Evolutionary conservation across 1,140 invertebrate genomes (phyloP).

Genomic region (Drosophila sproati): DNA sequence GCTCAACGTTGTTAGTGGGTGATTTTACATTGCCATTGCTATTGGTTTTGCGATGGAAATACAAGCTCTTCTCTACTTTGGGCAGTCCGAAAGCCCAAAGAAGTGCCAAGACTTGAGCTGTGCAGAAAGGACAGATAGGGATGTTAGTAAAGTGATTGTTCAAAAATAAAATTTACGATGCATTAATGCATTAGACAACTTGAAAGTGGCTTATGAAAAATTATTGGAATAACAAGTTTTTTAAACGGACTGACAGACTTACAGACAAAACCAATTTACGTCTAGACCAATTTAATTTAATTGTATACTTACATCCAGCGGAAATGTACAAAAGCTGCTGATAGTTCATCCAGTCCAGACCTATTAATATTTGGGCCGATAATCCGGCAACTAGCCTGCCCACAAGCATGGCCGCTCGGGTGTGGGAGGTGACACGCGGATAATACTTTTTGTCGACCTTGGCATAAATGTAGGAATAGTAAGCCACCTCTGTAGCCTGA

Average conservation of each 20-base stretch:
- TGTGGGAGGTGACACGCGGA: constrained; percentile 90
- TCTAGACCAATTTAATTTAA: neutral
- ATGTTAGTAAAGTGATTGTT: no score
- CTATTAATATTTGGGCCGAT: constrained; percentile 87
- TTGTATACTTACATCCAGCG: constrained; percentile 85
- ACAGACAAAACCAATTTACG: no score
- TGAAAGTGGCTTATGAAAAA: neutral
- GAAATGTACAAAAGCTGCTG: constrained; percentile 90
- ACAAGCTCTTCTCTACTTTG: constrained; percentile 90
- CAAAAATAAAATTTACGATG: no score
- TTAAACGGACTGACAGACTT: no score
- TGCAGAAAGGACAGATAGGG: neutral
- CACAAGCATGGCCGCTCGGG: constrained; percentile 88
- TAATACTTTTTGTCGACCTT: constrained; percentile 92
- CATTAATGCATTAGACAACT: no score
- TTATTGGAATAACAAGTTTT: no score
- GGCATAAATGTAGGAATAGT: constrained; percentile 97
- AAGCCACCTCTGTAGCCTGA: constrained; percentile 95
- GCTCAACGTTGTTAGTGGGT: neutral
- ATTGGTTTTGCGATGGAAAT: constrained; percentile 88
- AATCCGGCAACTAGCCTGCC: constrained; percentile 89
- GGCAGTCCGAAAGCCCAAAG: constrained; percentile 91
- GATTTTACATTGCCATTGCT: neutral
- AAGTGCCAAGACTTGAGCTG: constrained; percentile 89
- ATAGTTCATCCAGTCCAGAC: constrained; percentile 87